Evolutionary conservation across 2,797 vertebrate genomes (phyloP).

Genomic region (Octomys mimax): DNA sequence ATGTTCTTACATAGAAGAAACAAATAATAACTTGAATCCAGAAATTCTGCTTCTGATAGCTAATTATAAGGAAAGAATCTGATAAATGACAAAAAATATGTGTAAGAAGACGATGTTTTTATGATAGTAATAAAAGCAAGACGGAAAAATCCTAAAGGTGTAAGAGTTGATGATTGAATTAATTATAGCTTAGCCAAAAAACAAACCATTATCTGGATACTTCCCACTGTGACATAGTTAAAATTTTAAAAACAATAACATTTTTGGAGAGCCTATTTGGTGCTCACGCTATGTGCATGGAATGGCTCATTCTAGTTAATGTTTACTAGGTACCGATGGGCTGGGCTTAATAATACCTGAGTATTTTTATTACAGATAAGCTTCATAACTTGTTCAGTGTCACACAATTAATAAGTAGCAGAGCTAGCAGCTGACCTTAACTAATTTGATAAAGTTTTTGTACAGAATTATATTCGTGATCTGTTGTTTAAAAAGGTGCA

Average conservation of each 20-base stretch:
- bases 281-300: background rate
- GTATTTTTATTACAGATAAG: background rate
- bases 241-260: background rate
- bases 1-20: background rate
- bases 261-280: background rate
- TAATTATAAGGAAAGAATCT: background rate
- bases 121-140: conserved; percentile 33
- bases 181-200: background rate
- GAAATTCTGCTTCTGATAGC: background rate
- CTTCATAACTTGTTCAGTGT: conserved; percentile 1
- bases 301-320: background rate
- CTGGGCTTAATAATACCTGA: background rate
- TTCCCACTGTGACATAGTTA: background rate
- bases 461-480: background rate
- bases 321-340: background rate
- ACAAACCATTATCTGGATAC: background rate
- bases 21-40: background rate
- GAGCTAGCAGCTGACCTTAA: background rate
- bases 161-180: background rate
- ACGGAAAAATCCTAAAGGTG: background rate
- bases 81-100: background rate
- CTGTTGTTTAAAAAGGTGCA: background rate
- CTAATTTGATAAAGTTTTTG: background rate
- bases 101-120: background rate
- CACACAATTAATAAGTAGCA: background rate